phyloP scores from a whole-genome alignment of 2,797 vertebrate genomes.

The Nasua narica region DNA sequence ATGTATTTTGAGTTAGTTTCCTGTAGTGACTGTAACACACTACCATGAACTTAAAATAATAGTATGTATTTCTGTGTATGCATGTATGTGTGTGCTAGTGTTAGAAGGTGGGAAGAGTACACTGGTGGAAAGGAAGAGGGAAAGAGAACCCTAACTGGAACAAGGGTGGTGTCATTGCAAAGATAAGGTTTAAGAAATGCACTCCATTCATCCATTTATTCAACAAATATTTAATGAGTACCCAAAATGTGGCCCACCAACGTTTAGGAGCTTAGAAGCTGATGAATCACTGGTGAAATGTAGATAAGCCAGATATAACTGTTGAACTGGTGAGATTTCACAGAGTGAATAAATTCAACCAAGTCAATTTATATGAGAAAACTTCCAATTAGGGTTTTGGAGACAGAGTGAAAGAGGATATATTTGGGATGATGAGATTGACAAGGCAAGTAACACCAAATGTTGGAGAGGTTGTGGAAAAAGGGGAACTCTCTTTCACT shows the following conservation, averaged over 20 bases:
- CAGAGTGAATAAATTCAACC: not conserved
- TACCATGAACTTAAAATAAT: no score
- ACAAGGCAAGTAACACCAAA: no score
- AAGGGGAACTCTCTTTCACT: no score
- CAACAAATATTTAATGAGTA: not conserved
- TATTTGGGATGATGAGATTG: not conserved
- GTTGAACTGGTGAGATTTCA: not conserved
- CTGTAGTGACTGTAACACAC: no score
- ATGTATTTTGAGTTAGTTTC: no score
- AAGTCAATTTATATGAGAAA: not conserved
- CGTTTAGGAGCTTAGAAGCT: not conserved
- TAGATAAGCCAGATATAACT: not conserved
- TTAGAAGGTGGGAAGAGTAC: accelerated
- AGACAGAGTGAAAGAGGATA: not conserved
- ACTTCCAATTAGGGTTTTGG: not conserved
- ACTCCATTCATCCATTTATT: not conserved
- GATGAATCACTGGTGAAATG: not conserved
- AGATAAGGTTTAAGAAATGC: accelerated
- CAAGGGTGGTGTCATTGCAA: not conserved
- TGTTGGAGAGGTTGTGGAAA: no score
- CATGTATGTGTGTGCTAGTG: not conserved
- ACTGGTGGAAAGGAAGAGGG: not conserved
- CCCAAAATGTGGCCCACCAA: not conserved
- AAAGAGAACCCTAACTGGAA: not conserved
- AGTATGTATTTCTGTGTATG: not conserved